Conservation (phyloP, 2,797 vertebrate genomes). For the Allobates femoralis region DNA sequence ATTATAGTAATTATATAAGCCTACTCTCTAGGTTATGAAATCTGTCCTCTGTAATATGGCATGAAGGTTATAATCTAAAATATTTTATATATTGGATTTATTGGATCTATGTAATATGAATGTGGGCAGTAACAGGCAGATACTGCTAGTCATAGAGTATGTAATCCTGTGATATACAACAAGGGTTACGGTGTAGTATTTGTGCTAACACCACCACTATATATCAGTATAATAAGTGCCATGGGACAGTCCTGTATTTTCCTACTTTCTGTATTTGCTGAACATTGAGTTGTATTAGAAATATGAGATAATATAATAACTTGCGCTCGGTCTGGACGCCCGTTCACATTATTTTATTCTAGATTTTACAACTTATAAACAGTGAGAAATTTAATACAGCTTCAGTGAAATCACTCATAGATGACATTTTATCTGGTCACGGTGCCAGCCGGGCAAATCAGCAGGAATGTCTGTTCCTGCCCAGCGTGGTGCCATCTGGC, state of each 20-base stretch:
- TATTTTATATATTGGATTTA: background rate
- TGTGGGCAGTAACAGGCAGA: background rate
- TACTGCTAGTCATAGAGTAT: no score
- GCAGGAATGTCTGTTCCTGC: background rate
- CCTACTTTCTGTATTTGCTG: no score
- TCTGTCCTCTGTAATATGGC: background rate
- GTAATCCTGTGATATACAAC: no score
- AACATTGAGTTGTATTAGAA: background rate
- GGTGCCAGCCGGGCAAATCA: background rate
- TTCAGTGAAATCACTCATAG: background rate
- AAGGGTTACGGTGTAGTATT: no score
- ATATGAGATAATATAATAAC: background rate
- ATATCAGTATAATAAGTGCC: no score
- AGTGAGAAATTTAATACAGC: background rate
- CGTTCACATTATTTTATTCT: background rate
- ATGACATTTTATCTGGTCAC: background rate
- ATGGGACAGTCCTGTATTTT: no score
- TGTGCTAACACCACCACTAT: no score
- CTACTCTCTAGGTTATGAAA: background rate
- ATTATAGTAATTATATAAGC: background rate
- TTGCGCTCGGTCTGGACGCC: no score
- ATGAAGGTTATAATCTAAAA: background rate
- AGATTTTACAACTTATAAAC: background rate
- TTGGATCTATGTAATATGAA: background rate
- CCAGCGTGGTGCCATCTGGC: conserved; percentile 2